Base-by-base conservation (phyloP, 1,140 invertebrate species). In the Papilio dardanus region DNA sequence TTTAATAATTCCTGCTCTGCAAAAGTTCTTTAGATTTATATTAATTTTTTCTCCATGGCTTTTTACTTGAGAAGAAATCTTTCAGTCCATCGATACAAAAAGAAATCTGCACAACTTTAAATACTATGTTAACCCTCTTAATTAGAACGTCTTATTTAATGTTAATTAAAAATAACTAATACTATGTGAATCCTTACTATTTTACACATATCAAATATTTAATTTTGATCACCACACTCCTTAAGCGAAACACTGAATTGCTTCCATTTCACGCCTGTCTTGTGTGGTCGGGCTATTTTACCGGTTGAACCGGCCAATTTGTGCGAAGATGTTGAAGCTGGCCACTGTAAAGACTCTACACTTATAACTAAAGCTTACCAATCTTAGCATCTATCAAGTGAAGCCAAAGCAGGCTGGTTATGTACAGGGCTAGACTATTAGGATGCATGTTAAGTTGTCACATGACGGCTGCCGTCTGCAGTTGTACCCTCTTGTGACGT, bases 351-450 rank as follows among this genome's bases (percentile, higher is more conserved):
- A n/a, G n/a, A n/a, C n/a, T n/a, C n/a, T n/a, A n/a, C n/a, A n/a
- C n/a, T n/a, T n/a, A 1, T 24, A 69, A 28, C 30, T 30, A 19
- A 76, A 71, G 16, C 87, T 86, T 85, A 92, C 90, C 87, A 82
- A 92, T 92, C 79, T 93, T 93, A 77, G 90, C 91, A 74, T 93
- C 86, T 66, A 88, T 93, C 69, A 92, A 81, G 69, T 91, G 83
- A 30, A 93, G 89, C 91, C 91, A 93, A 7, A 93, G 82, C 50
- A 93, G 91, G 91, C 90, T 83, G 66, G 85, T 89, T 83, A 93
- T 89, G 81, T 90, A 93, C 37, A 92, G 79, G 74, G 85, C 73
- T 78, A 91, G 83, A 74, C 81, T 92, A 79, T 82, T 83, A 31
- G 80, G 86, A 83, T 84, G 88, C 91, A 93, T 93, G 84, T 90